Evolutionary conservation across 2,113 vertebrate species (phyloP), one percentile per base, ranked within the genome.

Genomic region (Saccopteryx leptura): DNA sequence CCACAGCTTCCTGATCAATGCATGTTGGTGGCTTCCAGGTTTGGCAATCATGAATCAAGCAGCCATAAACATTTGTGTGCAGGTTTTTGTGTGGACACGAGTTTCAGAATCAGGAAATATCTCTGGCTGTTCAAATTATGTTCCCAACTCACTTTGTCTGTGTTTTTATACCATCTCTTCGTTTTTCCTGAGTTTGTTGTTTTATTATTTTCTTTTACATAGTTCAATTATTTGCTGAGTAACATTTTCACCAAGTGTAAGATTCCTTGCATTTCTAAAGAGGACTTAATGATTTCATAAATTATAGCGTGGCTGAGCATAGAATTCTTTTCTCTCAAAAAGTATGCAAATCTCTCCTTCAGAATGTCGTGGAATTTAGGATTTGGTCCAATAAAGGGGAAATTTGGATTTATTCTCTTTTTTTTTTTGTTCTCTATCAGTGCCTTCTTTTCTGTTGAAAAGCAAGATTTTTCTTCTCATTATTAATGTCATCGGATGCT

Each of bases 261-360:
- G 21, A 48, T 24, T 66, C 18, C 4, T 91, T 54, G 24, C 2
- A 26, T 71, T 54, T 58, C 46, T 86, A 33, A 90, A 72, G 68
- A 61, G 48, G 78, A 61, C 56, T 78, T 65, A 75, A 72, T 74
- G 24, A 79, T 56, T 60, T 61, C 39, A 80, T 79, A 80, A 86
- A 68, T 63, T 91, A 72, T 2, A 86, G 33, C 18, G 26, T 74
- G 31, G 9, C 33, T 50, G 48, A 86, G 39, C 24, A 72, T 14
- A 88, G 61, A 91, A 13, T 82, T 85, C 24, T 74, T 91, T 79
- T 19, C 78, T 10, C 10, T 92, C 13, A 66, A 65, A 82, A 93
- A 15, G 4, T 71, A 12, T 39, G 26, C 21, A 72, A 65, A 48
- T 3, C 4, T 76, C 60, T 85, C 56, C 46, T 48, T 76, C 28